These are phyloP conservation scores for Heliothis virescens DNA, from an alignment of 1,140 invertebrate species.

Conservation along the genomic window DNA sequence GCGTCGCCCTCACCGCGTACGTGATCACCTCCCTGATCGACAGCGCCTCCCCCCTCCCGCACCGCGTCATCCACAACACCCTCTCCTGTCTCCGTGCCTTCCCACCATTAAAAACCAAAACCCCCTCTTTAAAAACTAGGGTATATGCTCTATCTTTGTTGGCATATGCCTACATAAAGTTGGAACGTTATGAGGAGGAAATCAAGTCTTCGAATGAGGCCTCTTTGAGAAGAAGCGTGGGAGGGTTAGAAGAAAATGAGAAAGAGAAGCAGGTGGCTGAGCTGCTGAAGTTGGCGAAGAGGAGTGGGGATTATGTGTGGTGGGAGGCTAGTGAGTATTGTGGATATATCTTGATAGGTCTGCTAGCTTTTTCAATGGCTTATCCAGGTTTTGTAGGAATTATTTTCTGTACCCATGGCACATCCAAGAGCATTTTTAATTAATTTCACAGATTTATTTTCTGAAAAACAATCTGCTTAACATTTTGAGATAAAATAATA, in stretches of 20 bases:
- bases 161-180: conserved; percentile 67
- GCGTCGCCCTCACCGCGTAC: conserved; percentile 89
- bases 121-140: conserved; percentile 48
- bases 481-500: no score
- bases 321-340: conserved; percentile 81
- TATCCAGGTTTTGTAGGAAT: no score
- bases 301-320: conserved; percentile 76
- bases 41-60: conserved; percentile 77
- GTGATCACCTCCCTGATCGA: conserved; percentile 89
- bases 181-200: conserved; percentile 72
- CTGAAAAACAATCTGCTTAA: no score
- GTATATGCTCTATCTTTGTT: conserved; percentile 69
- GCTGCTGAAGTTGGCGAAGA: conserved; percentile 70
- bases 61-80: conserved; percentile 84
- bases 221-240: conserved; percentile 50
- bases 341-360: no score
- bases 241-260: conserved; percentile 63
- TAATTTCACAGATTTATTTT: no score
- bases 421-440: no score
- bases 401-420: no score
- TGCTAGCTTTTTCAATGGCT: no score
- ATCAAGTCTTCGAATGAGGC: conserved; percentile 71
- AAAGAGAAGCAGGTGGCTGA: conserved; percentile 65
- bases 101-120: conserved; percentile 62
- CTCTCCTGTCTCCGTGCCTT: conserved; percentile 87